These are phyloP conservation scores for Apogon hyalosoma DNA, from an alignment of 2,797 vertebrate species.

Conservation along the genomic window DNA sequence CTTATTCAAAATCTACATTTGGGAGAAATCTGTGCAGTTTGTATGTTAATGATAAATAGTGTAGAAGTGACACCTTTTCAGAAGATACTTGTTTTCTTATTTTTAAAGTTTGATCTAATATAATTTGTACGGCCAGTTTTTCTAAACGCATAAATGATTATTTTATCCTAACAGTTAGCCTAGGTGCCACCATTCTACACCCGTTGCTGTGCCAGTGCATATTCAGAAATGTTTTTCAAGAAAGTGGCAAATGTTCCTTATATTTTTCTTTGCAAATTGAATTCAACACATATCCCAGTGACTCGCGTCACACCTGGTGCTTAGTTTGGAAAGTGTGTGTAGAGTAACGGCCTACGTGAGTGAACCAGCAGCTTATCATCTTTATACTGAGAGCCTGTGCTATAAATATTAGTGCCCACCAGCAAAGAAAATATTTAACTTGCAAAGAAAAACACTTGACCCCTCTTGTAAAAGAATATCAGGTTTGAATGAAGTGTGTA, in stretches of 20 bases:
- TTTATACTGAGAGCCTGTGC: constrained; percentile 39
- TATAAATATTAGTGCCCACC: constrained; percentile 71
- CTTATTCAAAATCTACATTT: not conserved
- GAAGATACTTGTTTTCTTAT: too few species aligned
- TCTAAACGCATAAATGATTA: too few species aligned
- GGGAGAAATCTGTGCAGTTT: too few species aligned
- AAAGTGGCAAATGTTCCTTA: not conserved
- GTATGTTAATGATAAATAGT: too few species aligned
- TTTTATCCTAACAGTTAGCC: too few species aligned
- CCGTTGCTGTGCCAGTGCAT: not conserved
- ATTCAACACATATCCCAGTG: not conserved
- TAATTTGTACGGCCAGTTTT: too few species aligned
- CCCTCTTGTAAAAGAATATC: constrained; percentile 61
- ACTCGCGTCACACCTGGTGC: constrained; percentile 6
- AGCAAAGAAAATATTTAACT: constrained; percentile 74
- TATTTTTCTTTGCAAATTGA: constrained; percentile 8
- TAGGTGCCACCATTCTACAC: too few species aligned
- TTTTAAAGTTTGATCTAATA: too few species aligned
- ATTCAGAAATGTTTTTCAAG: constrained; percentile 6
- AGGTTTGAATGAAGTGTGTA: constrained; percentile 69
- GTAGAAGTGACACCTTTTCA: too few species aligned
- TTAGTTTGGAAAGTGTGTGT: not conserved
- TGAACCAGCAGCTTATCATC: constrained; percentile 42
- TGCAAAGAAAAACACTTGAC: constrained; percentile 71
- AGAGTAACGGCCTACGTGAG: constrained; percentile 1